Conservation (phyloP, 2,888 invertebrate genomes). For the Julus scanicus region DNA sequence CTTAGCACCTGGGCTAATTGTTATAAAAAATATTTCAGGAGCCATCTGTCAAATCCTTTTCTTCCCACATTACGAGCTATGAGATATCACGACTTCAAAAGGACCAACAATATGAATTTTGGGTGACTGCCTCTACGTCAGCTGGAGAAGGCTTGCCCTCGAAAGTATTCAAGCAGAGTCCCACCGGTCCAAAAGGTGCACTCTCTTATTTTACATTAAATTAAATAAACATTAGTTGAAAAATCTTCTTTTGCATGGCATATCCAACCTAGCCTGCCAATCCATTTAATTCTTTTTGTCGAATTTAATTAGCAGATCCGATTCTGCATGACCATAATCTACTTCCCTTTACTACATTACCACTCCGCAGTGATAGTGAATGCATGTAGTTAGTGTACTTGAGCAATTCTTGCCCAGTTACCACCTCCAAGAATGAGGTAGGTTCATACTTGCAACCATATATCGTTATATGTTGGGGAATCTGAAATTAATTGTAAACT, state of each 20-base stretch:
- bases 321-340: constrained; percentile 34
- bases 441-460: neutral
- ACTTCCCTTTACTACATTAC: constrained; percentile 22
- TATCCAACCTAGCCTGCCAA: neutral
- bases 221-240: neutral
- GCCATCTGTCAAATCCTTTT: neutral
- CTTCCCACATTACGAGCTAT: constrained; percentile 52
- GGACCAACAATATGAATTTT: constrained; percentile 64
- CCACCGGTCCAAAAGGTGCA: constrained; percentile 61
- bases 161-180: constrained; percentile 62
- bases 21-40: constrained; percentile 48
- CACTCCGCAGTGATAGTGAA: neutral
- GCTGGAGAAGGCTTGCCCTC: constrained; percentile 66
- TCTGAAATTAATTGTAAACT: neutral
- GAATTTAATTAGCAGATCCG: constrained; percentile 32
- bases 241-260: neutral
- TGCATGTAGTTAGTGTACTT: constrained; percentile 17
- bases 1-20: neutral
- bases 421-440: neutral
- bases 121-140: constrained; percentile 65
- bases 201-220: neutral
- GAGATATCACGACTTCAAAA: constrained; percentile 62
- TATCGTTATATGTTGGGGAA: neutral
- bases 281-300: neutral
- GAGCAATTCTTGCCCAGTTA: constrained; percentile 12